Evolutionary conservation across 2,113 vertebrate genomes (phyloP).

Genomic region (Gymnorhina tibicen): DNA sequence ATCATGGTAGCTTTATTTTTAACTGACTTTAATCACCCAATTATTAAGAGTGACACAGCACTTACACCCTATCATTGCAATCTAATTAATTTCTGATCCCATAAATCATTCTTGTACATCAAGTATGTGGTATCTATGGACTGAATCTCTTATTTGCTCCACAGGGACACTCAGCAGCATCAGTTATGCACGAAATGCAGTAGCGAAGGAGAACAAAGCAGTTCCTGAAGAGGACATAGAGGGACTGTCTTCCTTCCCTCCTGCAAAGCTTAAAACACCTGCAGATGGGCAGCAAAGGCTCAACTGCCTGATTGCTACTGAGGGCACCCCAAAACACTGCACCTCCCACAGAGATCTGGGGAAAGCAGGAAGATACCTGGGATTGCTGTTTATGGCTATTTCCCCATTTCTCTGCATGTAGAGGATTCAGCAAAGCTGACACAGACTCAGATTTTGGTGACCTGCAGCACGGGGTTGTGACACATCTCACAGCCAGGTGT

Average conservation of each 20-base stretch:
- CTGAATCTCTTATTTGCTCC: constrained; percentile 33
- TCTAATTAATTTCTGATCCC: constrained; percentile 48
- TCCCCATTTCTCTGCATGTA: background rate
- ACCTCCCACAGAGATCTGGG: background rate
- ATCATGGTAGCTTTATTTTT: constrained; percentile 2
- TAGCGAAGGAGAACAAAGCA: background rate
- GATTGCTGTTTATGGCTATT: background rate
- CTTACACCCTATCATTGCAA: constrained; percentile 26
- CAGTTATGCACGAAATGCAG: background rate
- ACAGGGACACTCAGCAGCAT: background rate
- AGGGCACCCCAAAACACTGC: background rate
- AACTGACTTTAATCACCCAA: constrained; percentile 43
- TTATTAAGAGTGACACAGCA: constrained; percentile 50
- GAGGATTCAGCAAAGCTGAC: background rate
- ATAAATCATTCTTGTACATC: constrained; percentile 48
- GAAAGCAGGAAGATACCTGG: background rate
- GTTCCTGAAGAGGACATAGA: background rate
- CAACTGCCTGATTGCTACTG: fast-evolving
- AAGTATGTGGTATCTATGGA: background rate
- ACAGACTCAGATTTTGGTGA: background rate
- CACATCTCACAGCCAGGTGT: background rate
- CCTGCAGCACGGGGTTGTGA: background rate
- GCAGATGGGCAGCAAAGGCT: background rate
- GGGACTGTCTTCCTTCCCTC: background rate
- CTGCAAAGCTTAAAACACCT: background rate